Base-by-base conservation (phyloP, 2,888 invertebrate genomes). In the Ctena decussata region DNA sequence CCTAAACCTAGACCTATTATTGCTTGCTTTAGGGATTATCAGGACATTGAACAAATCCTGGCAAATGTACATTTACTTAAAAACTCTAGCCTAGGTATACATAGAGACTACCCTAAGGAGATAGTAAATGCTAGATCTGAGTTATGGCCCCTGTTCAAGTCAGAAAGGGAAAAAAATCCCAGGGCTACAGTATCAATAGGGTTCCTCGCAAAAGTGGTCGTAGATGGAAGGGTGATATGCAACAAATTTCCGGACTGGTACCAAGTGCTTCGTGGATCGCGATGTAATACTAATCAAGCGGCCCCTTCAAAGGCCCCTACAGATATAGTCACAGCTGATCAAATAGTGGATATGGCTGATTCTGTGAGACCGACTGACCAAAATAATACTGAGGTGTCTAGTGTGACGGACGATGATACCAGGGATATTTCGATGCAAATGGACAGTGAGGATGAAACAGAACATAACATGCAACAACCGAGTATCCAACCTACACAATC, bases 171-270 rank as follows among this genome's bases (percentile, higher is more conserved):
- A 15, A 53, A 53, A 53, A 5, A 53, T 5, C 53, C 53, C 21
- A 15, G 21, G 53, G 53, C 21, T 3, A 53, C 8, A 53, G 53
- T 53, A 53, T 53, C n/a, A 15, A 53, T 53, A 53, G 21, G 53
- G 5, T 53, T 53, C 21, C 53, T n/a, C 21, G 12, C 53, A n/a
- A 53, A 53, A n/a, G 18, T 53, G 12, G 21, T 53, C n/a, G 53
- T 53, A 18, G 21, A 53, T 21, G 53, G 53, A n/a, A n/a, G 21
- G 21, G 8, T 53, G 8, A n/a, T 53, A 18, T 5, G 53, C 5
- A n/a, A 53, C 53, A n/a, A 53, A 53, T 53, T 53, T n/a, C 53
- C 53, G 21, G 53, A 53, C 53, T 53, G 53, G 53, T n/a, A 53
- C 5, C 5, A 15, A n/a, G 21, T 53, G 5, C 5, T 53, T 11